Evolutionary conservation across 2,113 vertebrate genomes (phyloP).

Genomic region (Engystomops pustulosus): DNA sequence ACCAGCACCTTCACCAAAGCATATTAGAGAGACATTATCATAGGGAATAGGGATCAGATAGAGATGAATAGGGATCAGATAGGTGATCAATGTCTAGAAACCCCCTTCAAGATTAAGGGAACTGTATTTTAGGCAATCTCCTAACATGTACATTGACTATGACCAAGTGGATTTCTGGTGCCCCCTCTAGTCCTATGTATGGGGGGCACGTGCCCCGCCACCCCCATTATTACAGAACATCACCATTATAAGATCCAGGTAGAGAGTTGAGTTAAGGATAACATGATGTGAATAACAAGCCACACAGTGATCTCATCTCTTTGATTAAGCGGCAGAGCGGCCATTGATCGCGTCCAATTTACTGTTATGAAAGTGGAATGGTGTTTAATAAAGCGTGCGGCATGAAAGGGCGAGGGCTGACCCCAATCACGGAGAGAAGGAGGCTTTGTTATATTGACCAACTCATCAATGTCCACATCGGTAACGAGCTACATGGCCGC

Average conservation of each 20-base stretch:
- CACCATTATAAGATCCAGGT: background rate
- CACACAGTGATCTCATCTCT: background rate
- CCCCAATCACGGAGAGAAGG: conserved; percentile 10
- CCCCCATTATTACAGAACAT: background rate
- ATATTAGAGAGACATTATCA: background rate
- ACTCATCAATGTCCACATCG: background rate
- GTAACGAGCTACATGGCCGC: no score
- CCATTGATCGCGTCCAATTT: conserved; percentile 41
- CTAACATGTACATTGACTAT: no score
- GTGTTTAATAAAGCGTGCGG: conserved; percentile 40
- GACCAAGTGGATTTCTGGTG: no score
- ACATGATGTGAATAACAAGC: background rate
- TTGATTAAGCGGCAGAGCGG: background rate
- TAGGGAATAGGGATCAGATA: no score
- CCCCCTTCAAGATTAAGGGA: no score
- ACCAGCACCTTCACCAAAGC: conserved; percentile 49
- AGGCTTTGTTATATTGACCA: conserved; percentile 36
- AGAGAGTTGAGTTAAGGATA: background rate
- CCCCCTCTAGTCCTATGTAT: no score
- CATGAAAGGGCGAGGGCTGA: conserved; percentile 21
- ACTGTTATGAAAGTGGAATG: conserved; percentile 27
- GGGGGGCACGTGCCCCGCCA: no score
- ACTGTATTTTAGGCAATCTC: no score
- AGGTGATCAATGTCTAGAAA: background rate
- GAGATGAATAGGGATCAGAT: no score